Base-by-base conservation (phyloP, 2,113 vertebrate genomes). In the Corydoras sp. region DNA sequence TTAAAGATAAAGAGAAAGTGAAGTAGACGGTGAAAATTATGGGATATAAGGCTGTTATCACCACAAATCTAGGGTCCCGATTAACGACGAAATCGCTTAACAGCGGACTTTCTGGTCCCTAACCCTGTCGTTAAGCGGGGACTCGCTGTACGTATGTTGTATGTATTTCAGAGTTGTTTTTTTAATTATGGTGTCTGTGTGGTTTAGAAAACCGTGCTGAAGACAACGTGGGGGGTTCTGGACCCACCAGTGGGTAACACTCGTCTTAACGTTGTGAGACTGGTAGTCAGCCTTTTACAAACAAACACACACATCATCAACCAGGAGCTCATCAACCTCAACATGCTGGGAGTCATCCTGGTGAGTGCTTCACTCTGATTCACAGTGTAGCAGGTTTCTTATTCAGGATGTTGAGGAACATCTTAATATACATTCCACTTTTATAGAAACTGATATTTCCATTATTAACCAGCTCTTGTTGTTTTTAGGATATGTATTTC, bases 211-310 rank as follows among this genome's bases (percentile, higher is more conserved):
- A 94, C 90, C 31, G 78, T 94, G 62, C 92, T 99, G 93, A 98
- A 93, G 87, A 98, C 97, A 9, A 98, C 97, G 0, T 98, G 96
- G 95, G 97, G 97, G 3, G 87, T 96, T 53, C 84, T 99, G 84
- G 95, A 99, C 76, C 95, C 95, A 54, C 97, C 97, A 0, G 95
- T 99, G 81, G 96, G 97, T 15, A 99, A 98, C 74, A 95, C 97
- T 0, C 91, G 96, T 30, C 86, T 99, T 80, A 94, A 94, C 71
- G 96, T 99, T 74, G 96, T 98, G 75, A 84, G 94, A 77, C 85
- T 99, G 81, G 94, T 99, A 77, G 94, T 94, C 77, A 98, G 95
- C 85, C 89, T 99, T 73, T 84, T 99, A 30, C 97, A 99, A 83
- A 92, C 85, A 18, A 98, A 97, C 77, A 95, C 86, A 66, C 91